Evolutionary conservation across 1,140 invertebrate genomes (phyloP).

Genomic region (Xylocopa sonorina): DNA sequence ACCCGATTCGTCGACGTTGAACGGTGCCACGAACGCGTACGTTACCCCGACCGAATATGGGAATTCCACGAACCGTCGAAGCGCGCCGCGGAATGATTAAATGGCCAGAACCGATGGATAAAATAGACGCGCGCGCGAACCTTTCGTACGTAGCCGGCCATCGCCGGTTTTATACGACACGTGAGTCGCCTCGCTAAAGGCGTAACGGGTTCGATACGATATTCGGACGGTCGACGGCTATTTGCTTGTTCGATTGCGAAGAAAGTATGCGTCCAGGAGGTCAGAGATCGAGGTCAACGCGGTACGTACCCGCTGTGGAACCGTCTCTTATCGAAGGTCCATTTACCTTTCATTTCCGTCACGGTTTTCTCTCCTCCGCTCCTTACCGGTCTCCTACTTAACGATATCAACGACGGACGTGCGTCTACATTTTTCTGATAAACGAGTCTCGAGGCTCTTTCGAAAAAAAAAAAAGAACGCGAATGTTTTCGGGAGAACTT

Average conservation of each 20-base stretch:
- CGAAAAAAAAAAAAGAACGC: too few relatives aligned
- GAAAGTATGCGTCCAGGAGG: slow-evolving; percentile 25
- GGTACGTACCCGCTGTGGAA: neutral
- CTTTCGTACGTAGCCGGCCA: neutral
- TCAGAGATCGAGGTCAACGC: slow-evolving; percentile 20
- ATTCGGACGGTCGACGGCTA: slow-evolving; percentile 33
- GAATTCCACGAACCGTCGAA: slow-evolving; percentile 34
- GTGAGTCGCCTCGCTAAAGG: slow-evolving; percentile 31
- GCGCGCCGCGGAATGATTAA: slow-evolving; percentile 45
- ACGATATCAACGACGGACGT: too few relatives aligned
- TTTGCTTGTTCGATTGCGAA: slow-evolving; percentile 10
- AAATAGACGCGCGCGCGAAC: slow-evolving; percentile 47
- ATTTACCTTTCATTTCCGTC: neutral
- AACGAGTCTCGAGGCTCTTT: too few relatives aligned
- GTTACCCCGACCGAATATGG: slow-evolving; percentile 30
- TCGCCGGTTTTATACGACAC: slow-evolving; percentile 27
- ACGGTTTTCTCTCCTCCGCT: too few relatives aligned
- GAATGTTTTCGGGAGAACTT: too few relatives aligned
- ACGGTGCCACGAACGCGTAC: slow-evolving; percentile 48
- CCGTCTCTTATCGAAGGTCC: neutral
- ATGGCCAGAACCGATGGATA: slow-evolving; percentile 27
- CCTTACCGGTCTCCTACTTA: too few relatives aligned
- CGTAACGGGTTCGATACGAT: slow-evolving; percentile 46
- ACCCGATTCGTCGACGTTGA: slow-evolving; percentile 37
- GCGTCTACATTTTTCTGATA: too few relatives aligned